These are phyloP conservation scores for Lagria hirta DNA, from an alignment of 2,888 invertebrate species.

Conservation along the genomic window DNA sequence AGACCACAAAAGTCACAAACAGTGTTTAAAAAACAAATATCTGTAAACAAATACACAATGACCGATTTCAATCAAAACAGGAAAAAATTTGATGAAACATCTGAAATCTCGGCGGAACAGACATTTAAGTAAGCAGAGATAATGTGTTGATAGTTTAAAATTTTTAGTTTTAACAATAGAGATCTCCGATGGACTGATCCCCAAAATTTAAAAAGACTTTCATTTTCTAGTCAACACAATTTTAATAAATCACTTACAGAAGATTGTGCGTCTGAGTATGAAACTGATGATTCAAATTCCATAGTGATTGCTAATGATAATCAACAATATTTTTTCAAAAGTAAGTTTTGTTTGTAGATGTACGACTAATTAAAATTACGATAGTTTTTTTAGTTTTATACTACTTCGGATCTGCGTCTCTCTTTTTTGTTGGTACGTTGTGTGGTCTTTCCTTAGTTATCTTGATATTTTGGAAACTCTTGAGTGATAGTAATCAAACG, in stretches of 20 bases:
- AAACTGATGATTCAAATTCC: conserved; percentile 4
- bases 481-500: conserved; percentile 6
- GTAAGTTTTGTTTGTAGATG: not conserved
- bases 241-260: conserved; percentile 18
- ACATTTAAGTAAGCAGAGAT: conserved; percentile 9
- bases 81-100: not conserved
- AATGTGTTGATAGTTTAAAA: no score
- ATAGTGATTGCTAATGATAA: no score
- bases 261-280: conserved; percentile 4
- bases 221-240: conserved; percentile 34
- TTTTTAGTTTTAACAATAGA: conserved; percentile 3
- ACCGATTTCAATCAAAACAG: conserved; percentile 7
- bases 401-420: conserved; percentile 13
- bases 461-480: conserved; percentile 13
- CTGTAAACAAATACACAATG: conserved; percentile 14
- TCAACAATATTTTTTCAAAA: conserved; percentile 6
- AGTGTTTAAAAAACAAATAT: conserved; percentile 7
- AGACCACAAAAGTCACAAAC: conserved; percentile 7
- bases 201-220: conserved; percentile 32
- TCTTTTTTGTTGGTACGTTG: conserved; percentile 11
- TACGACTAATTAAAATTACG: not conserved
- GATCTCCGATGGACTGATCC: conserved; percentile 31
- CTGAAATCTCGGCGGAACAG: conserved; percentile 3
- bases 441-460: conserved; percentile 14
- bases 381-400: conserved; percentile 9